Evolutionary conservation across 2,888 invertebrate genomes (phyloP), one percentile per base, ranked within the genome.

Genomic region (Xanthorhoe designata): DNA sequence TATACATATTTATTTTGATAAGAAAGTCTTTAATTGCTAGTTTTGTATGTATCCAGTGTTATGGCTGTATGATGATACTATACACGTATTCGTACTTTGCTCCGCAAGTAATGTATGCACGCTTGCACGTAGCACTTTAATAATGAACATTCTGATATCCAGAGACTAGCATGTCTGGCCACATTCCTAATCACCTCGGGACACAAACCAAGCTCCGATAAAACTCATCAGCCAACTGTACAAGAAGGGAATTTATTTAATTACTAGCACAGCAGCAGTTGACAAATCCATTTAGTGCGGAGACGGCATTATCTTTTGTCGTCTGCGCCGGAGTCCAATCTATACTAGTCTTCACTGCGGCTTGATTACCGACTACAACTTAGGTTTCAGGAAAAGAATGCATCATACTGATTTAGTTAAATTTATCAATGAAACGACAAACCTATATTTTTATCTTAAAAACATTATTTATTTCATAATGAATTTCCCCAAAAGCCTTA

Each of bases 271-370:
- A 84, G 84, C 85, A 84, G 84, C 84, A 84, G 90, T 90, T 92
- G 92, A 92, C 89, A 92, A 91, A 91, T 91, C 88, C 88, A 88
- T 89, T 91, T 88, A 89, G 84, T 82, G 81, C 82, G 79, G 78
- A 82, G 79, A 70, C 80, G 77, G 83, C 84, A 84, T 88, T 91
- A 91, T 92, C 91, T 91, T 87, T 88, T 88, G 90, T 89, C 85
- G 90, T 90, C 90, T 88, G 84, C 82, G 83, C 80, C 87, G 84
- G 87, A 84, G 87, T 89, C 89, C 89, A 90, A 92, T 92, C 92
- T 91, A 90, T 91, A 88, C 86, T 76, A 84, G 83, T 82, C 84
- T 80, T 83, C 84, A 81, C 80, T 78, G 78, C 80, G 84, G 83
- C 85, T 88, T 90, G 89, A 91, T 90, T 90, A 88, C 87, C 73